Evolutionary conservation across 2,888 invertebrate species (phyloP).

Genomic region (Ectemnius cavifrons): DNA sequence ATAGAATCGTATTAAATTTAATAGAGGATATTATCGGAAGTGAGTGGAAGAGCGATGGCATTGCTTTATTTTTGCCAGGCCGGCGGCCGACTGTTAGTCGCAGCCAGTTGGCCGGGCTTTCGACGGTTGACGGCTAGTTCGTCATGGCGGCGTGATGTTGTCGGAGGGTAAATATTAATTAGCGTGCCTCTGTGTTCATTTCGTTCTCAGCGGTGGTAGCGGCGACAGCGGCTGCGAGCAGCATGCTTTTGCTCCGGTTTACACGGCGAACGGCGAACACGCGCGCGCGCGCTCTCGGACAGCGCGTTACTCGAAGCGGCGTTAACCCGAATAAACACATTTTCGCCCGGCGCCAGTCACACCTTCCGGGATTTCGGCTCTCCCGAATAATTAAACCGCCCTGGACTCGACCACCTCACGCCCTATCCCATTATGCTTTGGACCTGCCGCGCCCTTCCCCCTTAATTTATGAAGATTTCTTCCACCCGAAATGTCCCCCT

Average conservation of each 20-base stretch:
- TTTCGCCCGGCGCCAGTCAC: constrained; percentile 58
- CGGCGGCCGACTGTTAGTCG: too few species aligned
- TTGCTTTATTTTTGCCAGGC: too few species aligned
- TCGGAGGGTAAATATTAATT: constrained; percentile 77
- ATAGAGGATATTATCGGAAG: too few species aligned
- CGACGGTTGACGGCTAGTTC: constrained; percentile 39
- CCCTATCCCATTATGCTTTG: constrained; percentile 33
- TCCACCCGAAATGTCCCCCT: too few species aligned
- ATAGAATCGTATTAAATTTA: too few species aligned
- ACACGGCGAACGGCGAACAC: constrained; percentile 24
- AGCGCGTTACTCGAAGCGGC: constrained; percentile 40
- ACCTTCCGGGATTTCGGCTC: constrained; percentile 60
- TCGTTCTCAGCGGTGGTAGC: constrained; percentile 55
- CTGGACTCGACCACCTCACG: constrained; percentile 28
- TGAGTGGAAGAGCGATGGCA: too few species aligned
- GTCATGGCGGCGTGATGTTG: constrained; percentile 71
- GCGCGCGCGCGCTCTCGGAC: neutral
- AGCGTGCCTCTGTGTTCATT: constrained; percentile 73
- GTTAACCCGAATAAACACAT: constrained; percentile 62
- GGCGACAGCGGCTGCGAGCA: constrained; percentile 23
- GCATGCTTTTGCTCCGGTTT: constrained; percentile 49
- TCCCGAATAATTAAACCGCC: constrained; percentile 57
- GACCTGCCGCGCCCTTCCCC: constrained; percentile 16
- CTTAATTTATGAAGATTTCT: constrained; percentile 4
- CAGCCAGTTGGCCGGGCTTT: neutral